Conservation (phyloP, 2,113 vertebrate genomes). For the Numenius arquata region DNA sequence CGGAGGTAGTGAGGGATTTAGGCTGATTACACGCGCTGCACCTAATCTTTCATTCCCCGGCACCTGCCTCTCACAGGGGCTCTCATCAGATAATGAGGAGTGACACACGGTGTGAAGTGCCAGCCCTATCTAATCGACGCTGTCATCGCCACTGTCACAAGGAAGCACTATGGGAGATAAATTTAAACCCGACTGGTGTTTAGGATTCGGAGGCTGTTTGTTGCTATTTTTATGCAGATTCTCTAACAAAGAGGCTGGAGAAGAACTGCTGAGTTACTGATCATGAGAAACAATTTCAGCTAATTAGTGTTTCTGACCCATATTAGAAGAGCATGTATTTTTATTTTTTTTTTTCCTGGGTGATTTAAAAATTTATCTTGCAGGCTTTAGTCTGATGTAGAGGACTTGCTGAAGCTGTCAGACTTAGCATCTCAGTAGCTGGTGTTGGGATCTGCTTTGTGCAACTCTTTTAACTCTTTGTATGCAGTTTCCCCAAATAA, state of each 20-base stretch:
- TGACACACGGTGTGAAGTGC: slow-evolving; percentile 13
- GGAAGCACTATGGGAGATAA: slow-evolving; percentile 11
- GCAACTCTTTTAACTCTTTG: background rate
- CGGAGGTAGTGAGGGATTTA: slow-evolving; percentile 15
- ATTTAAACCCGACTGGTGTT: slow-evolving; percentile 30
- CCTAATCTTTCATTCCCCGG: slow-evolving; percentile 33
- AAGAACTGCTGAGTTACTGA: slow-evolving; percentile 34
- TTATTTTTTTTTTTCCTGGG: background rate
- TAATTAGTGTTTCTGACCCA: slow-evolving; percentile 25
- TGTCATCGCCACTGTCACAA: slow-evolving; percentile 37
- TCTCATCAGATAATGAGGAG: slow-evolving; percentile 1
- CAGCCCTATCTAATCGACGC: slow-evolving; percentile 26
- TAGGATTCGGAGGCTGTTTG: slow-evolving; percentile 23
- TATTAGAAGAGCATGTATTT: background rate
- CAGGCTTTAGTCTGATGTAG: background rate
- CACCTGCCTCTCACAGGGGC: slow-evolving; percentile 29
- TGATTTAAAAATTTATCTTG: background rate
- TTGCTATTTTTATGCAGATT: slow-evolving; percentile 47
- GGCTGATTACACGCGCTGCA: slow-evolving; percentile 3
- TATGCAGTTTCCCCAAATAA: background rate
- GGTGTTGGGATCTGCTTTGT: background rate
- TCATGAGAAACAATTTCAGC: slow-evolving; percentile 7
- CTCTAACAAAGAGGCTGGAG: slow-evolving; percentile 16
- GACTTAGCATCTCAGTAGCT: background rate
- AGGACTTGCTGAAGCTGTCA: background rate